Base-by-base conservation (phyloP, 2,113 vertebrate species). In the Chlamydotis undulata region DNA sequence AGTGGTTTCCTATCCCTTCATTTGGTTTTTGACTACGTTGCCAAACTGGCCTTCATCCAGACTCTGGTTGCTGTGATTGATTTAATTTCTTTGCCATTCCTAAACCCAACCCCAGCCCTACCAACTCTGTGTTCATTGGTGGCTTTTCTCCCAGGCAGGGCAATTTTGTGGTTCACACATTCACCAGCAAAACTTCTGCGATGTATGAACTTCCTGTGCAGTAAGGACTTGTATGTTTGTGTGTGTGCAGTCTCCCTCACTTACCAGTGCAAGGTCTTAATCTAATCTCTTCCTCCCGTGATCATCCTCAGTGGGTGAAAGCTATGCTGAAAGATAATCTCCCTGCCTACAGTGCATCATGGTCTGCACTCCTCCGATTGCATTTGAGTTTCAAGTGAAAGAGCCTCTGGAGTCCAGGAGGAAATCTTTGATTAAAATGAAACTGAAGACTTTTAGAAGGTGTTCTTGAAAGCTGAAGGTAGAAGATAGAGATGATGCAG, bases 11-110 rank as follows among this genome's bases (percentile, higher is more conserved):
- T 81, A 35, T 78, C 24, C 64, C 49, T 86, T 95, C 23, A 0
- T 65, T 92, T 92, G 56, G 2, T 89, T 91, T 93, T 64, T 89
- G 9, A 45, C 68, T 81, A 2, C 0, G 0, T 60, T 93, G 77
- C 90, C 86, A 95, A 86, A 92, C 35, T 50, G 86, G 69, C 64
- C n/a, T 82, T 93, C 50, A 37, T 70, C 83, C 89, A 91, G 65
- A n/a, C 31, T 83, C 68, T 88, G 59, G 57, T 73, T 93, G 59
- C 61, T 83, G 41, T 87, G 50, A 92, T 82, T 91, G 87, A 84
- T 75, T 87, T 89, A n/a, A 57, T 41, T 96, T 52, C 80, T 87
- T 70, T 93, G 86, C 80, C 10, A 19, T 93, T 67, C 9, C 1
- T 56, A 74, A 96, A 73, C 41, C 68, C 21, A 93, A 3, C 31